Percentiles rank a stretch among this genome's conserved stretches.
Evolutionary conservation across 1,140 invertebrate species (phyloP).

Genomic region (Drosophila melanica): DNA sequence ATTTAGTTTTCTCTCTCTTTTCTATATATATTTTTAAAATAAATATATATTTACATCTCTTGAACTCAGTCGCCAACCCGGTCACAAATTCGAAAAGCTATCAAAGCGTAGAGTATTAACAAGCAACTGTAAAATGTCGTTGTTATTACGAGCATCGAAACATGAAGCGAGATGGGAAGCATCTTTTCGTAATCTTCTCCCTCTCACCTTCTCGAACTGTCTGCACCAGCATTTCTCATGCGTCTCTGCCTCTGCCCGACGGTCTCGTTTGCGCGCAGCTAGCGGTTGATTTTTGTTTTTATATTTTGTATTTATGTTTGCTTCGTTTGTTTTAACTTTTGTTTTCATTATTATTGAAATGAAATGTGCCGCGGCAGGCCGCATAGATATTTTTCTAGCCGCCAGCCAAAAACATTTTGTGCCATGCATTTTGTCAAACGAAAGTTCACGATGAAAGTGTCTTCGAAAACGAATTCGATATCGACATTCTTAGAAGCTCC

Average conservation of each 20-base stretch:
- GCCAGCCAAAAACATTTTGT: conserved; percentile 34
- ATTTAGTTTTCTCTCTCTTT: too few species aligned
- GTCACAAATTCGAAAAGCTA: not conserved
- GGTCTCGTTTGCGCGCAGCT: conserved; percentile 21
- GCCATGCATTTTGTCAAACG: conserved; percentile 49
- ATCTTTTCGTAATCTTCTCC: conserved; percentile 21
- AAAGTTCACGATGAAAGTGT: conserved; percentile 58
- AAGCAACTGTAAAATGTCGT: conserved; percentile 43
- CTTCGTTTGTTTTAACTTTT: conserved; percentile 72
- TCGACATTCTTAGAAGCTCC: conserved; percentile 35
- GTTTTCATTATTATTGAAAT: conserved; percentile 80
- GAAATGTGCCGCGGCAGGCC: conserved; percentile 37
- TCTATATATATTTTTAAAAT: too few species aligned
- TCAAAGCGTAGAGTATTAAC: conserved; percentile 1
- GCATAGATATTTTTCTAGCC: conserved; percentile 69
- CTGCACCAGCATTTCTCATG: not conserved
- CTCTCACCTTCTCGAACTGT: not conserved
- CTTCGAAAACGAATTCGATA: conserved; percentile 53
- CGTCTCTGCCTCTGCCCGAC: conserved; percentile 13
- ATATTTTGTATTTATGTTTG: conserved; percentile 12
- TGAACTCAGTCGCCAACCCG: too few species aligned
- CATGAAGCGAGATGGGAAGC: not conserved
- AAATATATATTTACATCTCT: too few species aligned
- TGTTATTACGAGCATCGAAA: conserved; percentile 18
- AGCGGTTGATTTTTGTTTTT: conserved; percentile 61